Base-by-base conservation (phyloP, 2,113 vertebrate species). In the Malurus cyaneus region DNA sequence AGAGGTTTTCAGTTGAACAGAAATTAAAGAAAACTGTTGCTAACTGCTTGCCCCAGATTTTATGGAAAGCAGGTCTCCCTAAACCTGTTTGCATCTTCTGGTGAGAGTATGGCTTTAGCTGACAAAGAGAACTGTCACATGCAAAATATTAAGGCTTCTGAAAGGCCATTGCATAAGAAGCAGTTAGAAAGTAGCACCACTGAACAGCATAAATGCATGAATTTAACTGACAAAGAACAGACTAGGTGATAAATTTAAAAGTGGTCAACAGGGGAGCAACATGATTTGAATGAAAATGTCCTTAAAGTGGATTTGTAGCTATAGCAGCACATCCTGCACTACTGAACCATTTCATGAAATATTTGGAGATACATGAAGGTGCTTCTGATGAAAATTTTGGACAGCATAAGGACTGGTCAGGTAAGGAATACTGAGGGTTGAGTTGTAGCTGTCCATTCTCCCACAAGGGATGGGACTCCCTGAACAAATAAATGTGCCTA, bases 31-130 rank as follows among this genome's bases (percentile, higher is more conserved):
- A 74, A 67, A 62, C 52, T 70, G 2, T 39, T 88, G 10, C 15
- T 52, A 71, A 90, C 11, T 82, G 8, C 19, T 88, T 94, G 54
- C 50, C 56, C 62, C 74, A 82, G 66, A 85, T 89, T 89, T 89
- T 70, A 65, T 25, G 52, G 71, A 82, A 91, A 94, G 84, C 42
- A 72, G 28, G 29, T 62, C 74, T 70, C 62, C 24, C 42, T 82
- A 91, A 93, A 86, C 39, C 54, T 62, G 50, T 86, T 73, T 66
- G 66, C 29, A 52, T 62, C 14, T 52, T 78, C 65, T 82, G 34
- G 53, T 73, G n/a, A 77, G 23, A 0, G 0, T 36, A 61, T 28
- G 28, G 31, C 47, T 95, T 85, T n/a, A 34, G 15, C 25, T 92
- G 50, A 73, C 47, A 94, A 80, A 88, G n/a, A 50, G 25, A 85